Base-by-base conservation (phyloP, 2,113 vertebrate genomes). In the Myrmophylax atrothorax region DNA sequence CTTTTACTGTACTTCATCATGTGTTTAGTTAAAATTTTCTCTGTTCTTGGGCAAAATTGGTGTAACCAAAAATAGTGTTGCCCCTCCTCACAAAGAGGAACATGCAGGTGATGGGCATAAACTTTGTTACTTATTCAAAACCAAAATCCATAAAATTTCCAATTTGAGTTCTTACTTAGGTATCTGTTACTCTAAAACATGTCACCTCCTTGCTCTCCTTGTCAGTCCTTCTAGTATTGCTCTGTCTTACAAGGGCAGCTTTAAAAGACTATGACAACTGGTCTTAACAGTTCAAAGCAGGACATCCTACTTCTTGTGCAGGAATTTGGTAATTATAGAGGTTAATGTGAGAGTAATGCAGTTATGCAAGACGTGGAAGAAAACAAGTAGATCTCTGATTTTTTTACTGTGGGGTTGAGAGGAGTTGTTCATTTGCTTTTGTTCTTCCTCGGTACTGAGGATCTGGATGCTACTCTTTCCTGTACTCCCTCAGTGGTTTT, bases 261-360 rank as follows among this genome's bases (percentile, higher is more conserved):
- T 7, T 17, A 26, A 33, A 80, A 83, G 38, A 66, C 0, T 1
- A 38, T 37, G 29, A 22, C 0, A 1, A 53, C 19, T 12, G 31
- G 18, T 22, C 9, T 60, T 72, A 38, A 55, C 13, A 35, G 47
- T 47, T 82, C 29, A 47, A 60, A 69, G 62, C 63, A 69, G 35
- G 62, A 88, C 72, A 79, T 72, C 35, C 16, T 12, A 29, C 31
- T 83, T 72, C 5, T 53, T 50, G 4, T 53, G 8, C 37, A 37
- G 37, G 22, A 66, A 49, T 69, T 68, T 28, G 23, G 20, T 66
- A 33, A 11, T 23, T 49, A 12, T 33, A 67, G 38, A 86, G 40
- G 44, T 77, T 63, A 70, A 35, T 3, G 2, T 38, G 9, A 15
- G 26, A 88, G 31, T 20, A 56, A 7, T 38, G 53, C 37, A 35